A percentile compares a stretch with the other conserved stretches of the same genome.
These are phyloP conservation scores for Casuarius casuarius DNA, from an alignment of 2,113 vertebrate genomes.

Conservation along the genomic window DNA sequence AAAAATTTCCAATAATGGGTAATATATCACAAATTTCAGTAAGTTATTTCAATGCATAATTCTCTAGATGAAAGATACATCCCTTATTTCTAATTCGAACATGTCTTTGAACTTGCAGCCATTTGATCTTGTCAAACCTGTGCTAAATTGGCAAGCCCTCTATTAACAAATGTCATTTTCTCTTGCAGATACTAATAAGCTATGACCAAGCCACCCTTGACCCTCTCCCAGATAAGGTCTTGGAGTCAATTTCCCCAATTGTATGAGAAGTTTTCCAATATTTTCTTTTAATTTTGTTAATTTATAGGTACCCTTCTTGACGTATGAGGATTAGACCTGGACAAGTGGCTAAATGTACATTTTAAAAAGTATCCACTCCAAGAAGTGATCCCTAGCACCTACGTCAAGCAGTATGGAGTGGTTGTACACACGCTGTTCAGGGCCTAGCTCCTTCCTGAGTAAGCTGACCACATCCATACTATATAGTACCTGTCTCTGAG, in stretches of 20 bases:
- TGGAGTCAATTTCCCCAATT: not conserved
- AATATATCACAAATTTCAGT: not conserved
- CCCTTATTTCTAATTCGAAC: conserved; percentile 16
- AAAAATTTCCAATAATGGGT: conserved; percentile 38
- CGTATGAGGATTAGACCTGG: not conserved
- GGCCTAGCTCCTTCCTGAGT: not conserved
- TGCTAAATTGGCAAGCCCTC: conserved; percentile 19
- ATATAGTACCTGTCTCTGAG: not conserved
- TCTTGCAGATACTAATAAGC: conserved; percentile 3
- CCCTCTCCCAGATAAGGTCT: not conserved
- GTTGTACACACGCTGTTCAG: not conserved
- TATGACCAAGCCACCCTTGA: not conserved
- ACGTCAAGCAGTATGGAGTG: not conserved
- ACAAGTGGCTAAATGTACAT: not conserved
- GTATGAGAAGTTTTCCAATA: not conserved
- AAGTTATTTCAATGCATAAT: conserved; percentile 34
- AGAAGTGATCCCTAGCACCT: not conserved
- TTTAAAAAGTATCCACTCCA: not conserved
- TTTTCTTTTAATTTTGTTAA: not conserved
- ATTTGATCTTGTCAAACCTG: conserved; percentile 53
- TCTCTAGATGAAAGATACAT: not conserved
- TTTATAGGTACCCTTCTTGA: not conserved
- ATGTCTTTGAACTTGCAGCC: conserved; percentile 47
- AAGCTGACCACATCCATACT: not conserved
- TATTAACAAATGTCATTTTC: conserved; percentile 35